phyloP scores from a whole-genome alignment of 1,140 invertebrate species.

The Diabrotica virgifera region DNA sequence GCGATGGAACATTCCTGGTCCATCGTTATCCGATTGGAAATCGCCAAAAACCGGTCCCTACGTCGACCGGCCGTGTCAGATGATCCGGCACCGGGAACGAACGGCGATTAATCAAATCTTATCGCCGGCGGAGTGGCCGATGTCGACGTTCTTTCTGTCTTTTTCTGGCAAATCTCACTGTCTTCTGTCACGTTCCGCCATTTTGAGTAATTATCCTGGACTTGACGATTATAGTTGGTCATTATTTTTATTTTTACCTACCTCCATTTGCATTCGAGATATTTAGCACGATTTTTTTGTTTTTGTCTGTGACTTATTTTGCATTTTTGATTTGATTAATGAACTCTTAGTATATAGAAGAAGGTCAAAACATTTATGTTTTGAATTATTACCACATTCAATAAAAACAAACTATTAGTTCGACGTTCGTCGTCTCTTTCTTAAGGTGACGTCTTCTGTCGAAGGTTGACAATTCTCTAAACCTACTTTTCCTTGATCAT shows the following conservation, averaged over 20 bases:
- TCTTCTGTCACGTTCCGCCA: conserved; percentile 1
- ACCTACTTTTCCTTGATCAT: too few species aligned
- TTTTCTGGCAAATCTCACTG: neutral
- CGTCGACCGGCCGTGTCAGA: conserved; percentile 29
- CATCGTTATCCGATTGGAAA: conserved; percentile 38
- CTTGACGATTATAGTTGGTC: neutral
- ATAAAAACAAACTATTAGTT: too few species aligned
- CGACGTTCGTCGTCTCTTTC: too few species aligned
- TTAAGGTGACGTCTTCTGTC: too few species aligned
- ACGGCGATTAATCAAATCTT: conserved; percentile 39
- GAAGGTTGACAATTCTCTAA: too few species aligned
- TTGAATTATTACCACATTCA: too few species aligned
- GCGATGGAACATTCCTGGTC: conserved; percentile 39
- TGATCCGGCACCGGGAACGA: conserved; percentile 36
- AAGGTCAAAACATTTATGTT: too few species aligned
- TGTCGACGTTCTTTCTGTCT: conserved; percentile 1
- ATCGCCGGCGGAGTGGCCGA: neutral
- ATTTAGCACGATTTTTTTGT: neutral
- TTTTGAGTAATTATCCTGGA: conserved; percentile 2
- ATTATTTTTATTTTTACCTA: neutral
- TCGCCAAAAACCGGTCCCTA: conserved; percentile 39
- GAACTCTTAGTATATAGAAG: too few species aligned
- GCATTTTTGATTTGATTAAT: too few species aligned
- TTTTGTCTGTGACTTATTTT: too few species aligned
- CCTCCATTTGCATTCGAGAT: neutral